Evolutionary conservation across 2,797 vertebrate species (phyloP).

Genomic region (Buceros bicornis): DNA sequence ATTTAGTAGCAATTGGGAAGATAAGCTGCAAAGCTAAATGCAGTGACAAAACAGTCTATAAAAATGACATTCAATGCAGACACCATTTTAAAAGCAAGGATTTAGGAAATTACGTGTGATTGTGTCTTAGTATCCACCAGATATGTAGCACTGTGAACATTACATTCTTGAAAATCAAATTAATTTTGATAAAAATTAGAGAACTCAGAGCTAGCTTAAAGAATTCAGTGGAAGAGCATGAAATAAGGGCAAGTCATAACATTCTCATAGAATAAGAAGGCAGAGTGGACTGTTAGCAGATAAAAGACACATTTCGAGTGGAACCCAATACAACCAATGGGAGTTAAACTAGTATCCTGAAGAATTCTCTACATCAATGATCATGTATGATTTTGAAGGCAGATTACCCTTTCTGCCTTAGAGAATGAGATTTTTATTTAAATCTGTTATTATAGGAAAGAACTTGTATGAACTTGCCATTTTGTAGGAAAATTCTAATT

Average conservation of each 20-base stretch:
- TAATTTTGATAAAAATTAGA: constrained; percentile 20
- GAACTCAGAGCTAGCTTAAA: not conserved
- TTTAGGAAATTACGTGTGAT: not conserved
- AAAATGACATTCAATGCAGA: not conserved
- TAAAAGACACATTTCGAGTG: not conserved
- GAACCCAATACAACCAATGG: not conserved
- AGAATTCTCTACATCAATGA: not conserved
- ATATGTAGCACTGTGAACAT: not conserved
- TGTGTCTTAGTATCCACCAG: not conserved
- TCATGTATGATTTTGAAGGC: not conserved
- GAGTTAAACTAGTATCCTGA: not conserved
- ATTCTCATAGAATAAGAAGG: not conserved
- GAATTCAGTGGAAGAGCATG: not conserved
- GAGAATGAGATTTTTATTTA: not conserved
- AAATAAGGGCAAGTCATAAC: not conserved
- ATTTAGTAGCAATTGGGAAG: not conserved
- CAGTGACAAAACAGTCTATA: not conserved
- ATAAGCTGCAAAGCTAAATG: constrained; percentile 8
- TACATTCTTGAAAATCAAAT: not conserved
- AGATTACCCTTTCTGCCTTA: not conserved
- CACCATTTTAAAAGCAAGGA: not conserved
- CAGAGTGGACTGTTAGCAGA: not conserved
- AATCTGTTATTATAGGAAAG: not conserved
- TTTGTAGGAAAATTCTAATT: not conserved
- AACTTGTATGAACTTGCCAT: not conserved